These are phyloP conservation scores for Spodoptera littoralis DNA, from an alignment of 2,888 invertebrate genomes.

Conservation along the genomic window DNA sequence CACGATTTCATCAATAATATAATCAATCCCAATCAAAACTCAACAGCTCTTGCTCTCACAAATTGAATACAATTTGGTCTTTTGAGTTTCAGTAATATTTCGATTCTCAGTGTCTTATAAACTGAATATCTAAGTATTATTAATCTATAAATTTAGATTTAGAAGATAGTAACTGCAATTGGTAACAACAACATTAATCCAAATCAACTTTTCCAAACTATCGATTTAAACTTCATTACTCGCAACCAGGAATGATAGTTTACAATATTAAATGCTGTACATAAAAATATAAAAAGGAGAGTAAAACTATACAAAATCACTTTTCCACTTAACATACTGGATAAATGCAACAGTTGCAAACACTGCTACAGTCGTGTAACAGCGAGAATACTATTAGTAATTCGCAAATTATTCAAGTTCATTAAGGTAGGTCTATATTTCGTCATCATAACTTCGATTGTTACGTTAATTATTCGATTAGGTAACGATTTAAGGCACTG, in stretches of 20 bases:
- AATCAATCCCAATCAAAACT: conserved; percentile 37
- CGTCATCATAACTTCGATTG: conserved; percentile 61
- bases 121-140: conserved; percentile 48
- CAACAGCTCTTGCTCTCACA: conserved; percentile 35
- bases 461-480: conserved; percentile 67
- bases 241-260: conserved; percentile 83
- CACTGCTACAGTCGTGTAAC: conserved; percentile 73
- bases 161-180: conserved; percentile 83
- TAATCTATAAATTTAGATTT: conserved; percentile 65
- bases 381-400: conserved; percentile 79
- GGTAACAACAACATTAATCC: conserved; percentile 85
- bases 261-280: conserved; percentile 83
- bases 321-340: conserved; percentile 79
- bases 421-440: conserved; percentile 64
- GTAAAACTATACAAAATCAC: conserved; percentile 84
- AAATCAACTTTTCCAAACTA: conserved; percentile 65
- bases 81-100: conserved; percentile 35
- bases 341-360: conserved; percentile 84
- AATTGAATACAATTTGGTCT: conserved; percentile 45
- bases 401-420: conserved; percentile 70
- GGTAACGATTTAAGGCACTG: conserved; percentile 78
- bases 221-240: conserved; percentile 54
- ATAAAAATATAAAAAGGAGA: conserved; percentile 73
- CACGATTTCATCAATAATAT: conserved; percentile 42
- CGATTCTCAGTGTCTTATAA: conserved; percentile 38